Evolutionary conservation across 2,888 invertebrate species (phyloP).

Genomic region (Aelia acuminata): DNA sequence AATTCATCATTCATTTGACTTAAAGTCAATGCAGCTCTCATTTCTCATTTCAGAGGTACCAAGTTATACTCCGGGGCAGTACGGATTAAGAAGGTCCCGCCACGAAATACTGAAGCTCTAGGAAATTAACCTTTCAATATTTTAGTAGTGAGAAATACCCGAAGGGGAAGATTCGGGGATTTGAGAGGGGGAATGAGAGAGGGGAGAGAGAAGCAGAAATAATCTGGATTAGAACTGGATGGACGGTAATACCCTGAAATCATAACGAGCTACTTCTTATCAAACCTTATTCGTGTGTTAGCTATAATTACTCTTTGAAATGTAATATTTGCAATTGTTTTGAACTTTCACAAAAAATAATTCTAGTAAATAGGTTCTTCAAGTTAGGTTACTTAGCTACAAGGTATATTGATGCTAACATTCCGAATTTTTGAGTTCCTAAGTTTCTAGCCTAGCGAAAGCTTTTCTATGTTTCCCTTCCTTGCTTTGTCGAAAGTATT

Average conservation of each 20-base stretch:
- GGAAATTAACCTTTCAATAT: slow-evolving; percentile 38
- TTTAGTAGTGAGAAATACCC: not conserved
- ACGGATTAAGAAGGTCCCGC: not conserved
- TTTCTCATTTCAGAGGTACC: not conserved
- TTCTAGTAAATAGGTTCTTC: too few relatives aligned
- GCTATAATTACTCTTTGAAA: too few relatives aligned
- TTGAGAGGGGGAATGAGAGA: not conserved
- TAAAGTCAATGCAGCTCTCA: not conserved
- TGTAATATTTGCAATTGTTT: too few relatives aligned
- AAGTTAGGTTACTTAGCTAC: too few relatives aligned
- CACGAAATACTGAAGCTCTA: not conserved
- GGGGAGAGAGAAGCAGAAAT: not conserved
- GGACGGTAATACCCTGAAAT: not conserved
- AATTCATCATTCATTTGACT: slow-evolving; percentile 18
- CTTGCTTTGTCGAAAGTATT: too few relatives aligned
- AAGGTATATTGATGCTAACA: too few relatives aligned
- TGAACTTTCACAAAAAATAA: too few relatives aligned
- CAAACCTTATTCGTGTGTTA: too few relatives aligned
- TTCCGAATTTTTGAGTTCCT: too few relatives aligned
- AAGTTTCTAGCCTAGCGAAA: too few relatives aligned
- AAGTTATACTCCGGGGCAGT: not conserved
- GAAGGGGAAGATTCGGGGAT: not conserved
- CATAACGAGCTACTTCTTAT: not conserved
- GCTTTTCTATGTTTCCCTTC: too few relatives aligned
- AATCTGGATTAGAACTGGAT: not conserved